Percentiles rank a stretch among this genome's conserved stretches.
Evolutionary conservation across 2,797 vertebrate species (phyloP).

Genomic region (Cygnus olor): DNA sequence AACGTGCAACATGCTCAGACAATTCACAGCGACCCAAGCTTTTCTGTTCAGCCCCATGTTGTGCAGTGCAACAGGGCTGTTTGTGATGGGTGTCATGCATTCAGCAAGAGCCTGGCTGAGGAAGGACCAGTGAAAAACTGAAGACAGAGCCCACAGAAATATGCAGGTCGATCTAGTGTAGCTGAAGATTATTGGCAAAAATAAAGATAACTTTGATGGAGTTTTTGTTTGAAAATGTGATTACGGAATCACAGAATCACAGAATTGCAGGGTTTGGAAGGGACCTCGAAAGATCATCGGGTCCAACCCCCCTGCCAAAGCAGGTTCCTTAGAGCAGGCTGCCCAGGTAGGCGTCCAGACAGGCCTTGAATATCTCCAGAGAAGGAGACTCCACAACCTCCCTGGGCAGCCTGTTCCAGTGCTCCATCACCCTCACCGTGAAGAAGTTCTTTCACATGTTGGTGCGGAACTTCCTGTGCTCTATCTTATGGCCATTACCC

Average conservation of each 20-base stretch:
- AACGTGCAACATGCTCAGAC: neutral
- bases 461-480: no score
- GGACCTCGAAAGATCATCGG: no score
- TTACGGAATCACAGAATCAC: neutral
- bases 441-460: no score
- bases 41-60: neutral
- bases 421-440: no score
- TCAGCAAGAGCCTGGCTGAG: neutral
- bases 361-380: no score
- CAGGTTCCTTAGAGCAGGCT: no score
- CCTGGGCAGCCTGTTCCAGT: no score
- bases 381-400: no score
- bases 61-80: neutral
- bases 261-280: no score
- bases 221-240: neutral
- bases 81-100: fast-evolving
- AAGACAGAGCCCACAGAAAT: neutral
- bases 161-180: neutral
- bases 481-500: no score
- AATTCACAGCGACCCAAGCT: neutral
- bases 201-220: neutral
- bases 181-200: neutral
- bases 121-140: neutral
- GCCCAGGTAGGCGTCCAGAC: no score
- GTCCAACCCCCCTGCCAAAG: no score